Base-by-base conservation (phyloP, 1,140 invertebrate genomes). In the Eupristina koningsbergeri region DNA sequence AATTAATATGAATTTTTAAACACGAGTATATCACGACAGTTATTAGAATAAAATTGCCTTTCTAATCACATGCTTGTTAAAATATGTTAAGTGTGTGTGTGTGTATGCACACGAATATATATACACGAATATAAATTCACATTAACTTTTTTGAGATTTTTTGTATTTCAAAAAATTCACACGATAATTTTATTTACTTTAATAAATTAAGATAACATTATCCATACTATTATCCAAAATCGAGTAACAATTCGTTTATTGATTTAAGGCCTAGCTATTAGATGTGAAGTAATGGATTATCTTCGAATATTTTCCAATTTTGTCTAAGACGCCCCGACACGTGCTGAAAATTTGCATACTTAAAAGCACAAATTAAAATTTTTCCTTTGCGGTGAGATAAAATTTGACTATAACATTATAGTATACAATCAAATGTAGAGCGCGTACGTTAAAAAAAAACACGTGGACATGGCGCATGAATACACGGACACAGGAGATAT, bases 291-390 rank as follows among this genome's bases (percentile, higher is more conserved):
- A 41, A 8, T 73, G 41, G 29, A 73, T 73, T 73, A 45, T 45
- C 36, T 73, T 45, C 69, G n/a, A 45, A 73, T 73, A 73, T 41
- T 73, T 73, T 73, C 7, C 26, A 73, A 26, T 29, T 31, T 29
- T 47, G 36, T 45, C 9, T 73, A 73, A 73, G 29, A n/a, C 31
- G 31, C 31, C 19, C 7, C 31, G 8, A 29, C 69, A 45, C 41
- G 69, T 73, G 69, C 41, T 13, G 39, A 73, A 41, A 73, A 47
- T 73, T 73, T 47, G 69, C 69, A 47, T 47, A 29, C 5, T 29
- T 47, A n/a, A 47, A 45, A 36, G 45, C 45, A 73, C 36, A 73
- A 71, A 71, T 73, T 39, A 73, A 73, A 71, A 45, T 45, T 73
- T 73, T 73, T 73, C 39, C 36, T 41, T 26, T 22, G 13, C 13